Evolutionary conservation across 2,113 vertebrate genomes (phyloP), one percentile per base, ranked within the genome.

Genomic region (Lathamus discolor): DNA sequence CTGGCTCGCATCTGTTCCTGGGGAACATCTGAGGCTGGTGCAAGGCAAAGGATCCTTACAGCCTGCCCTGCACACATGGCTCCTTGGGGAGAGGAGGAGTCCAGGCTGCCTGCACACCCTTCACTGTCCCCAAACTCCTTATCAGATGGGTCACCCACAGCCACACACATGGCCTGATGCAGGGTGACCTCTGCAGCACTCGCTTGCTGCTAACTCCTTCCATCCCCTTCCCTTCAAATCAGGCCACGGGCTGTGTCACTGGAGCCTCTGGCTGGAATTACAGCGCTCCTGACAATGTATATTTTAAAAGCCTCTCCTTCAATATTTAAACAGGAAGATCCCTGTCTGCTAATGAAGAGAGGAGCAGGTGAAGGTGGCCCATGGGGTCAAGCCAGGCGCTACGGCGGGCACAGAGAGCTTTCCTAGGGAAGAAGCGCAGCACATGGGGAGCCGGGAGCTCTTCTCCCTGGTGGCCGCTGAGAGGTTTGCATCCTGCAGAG

Each of bases 371-470:
- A 64, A 31, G 35, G 35, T 54, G 44, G 35, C 66, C 64, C 33
- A 12, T 0, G 0, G 49, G 48, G 33, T 55, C 43, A 37, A 6
- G 28, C 10, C 0, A 0, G 2, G 27, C 3, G 3, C 78, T 83
- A 44, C 8, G 1, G 28, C 17, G 37, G 89, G 75, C 51, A 39
- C 31, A 41, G 57, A 74, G 23, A 28, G 23, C 33, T 82, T 70
- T 70, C 41, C 46, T 31, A 43, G 17, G 41, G 24, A 29, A 78
- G 46, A 54, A 67, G n/a, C 13, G 16, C 19, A 55, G 54, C 33
- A 7, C 0, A 1, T 7, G 4, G 8, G 7, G 39, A 0, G 0
- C 39, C 31, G 35, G 5, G 41, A 88, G 18, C 11, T 54, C 66
- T 39, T 63, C 55, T 72, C 44, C 62, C 35, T 70, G 37, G 15